Conservation (phyloP, 53 echinoderm and acorn worm species). For the Echinarachnius parma region DNA sequence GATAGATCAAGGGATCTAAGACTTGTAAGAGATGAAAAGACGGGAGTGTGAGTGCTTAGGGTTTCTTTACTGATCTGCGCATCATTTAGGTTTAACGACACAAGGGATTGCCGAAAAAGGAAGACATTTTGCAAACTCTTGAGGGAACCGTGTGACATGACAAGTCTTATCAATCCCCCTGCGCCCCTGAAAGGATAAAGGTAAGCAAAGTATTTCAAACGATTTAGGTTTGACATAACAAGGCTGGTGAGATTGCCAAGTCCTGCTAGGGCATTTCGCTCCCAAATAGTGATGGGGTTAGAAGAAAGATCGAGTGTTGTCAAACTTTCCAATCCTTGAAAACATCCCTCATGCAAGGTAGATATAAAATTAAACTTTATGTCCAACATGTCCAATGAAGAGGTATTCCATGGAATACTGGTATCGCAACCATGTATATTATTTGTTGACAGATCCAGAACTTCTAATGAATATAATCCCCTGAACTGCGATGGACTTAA, state of each 20-base stretch:
- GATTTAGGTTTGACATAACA: background rate
- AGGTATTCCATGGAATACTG: background rate
- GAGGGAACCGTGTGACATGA: too few relatives aligned
- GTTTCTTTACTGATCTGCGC: background rate
- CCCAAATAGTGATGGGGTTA: background rate
- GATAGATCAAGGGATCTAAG: background rate
- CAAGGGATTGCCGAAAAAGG: too few relatives aligned
- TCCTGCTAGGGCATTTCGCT: background rate
- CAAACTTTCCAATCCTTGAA: background rate
- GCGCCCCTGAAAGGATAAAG: background rate
- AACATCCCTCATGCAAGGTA: background rate
- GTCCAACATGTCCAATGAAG: background rate
- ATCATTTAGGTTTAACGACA: background rate
- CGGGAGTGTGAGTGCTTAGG: background rate
- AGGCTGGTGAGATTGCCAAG: background rate
- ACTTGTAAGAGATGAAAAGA: background rate
- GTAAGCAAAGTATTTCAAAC: background rate
- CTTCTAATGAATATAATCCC: background rate
- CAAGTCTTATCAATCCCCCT: background rate
- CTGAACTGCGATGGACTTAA: background rate
- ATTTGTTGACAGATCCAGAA: background rate
- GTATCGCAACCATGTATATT: background rate
- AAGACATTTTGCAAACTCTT: too few relatives aligned
- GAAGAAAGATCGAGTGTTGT: background rate
- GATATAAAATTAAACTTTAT: background rate